Evolutionary conservation across 2,113 vertebrate species (phyloP).

Genomic region (Holacanthus passer): DNA sequence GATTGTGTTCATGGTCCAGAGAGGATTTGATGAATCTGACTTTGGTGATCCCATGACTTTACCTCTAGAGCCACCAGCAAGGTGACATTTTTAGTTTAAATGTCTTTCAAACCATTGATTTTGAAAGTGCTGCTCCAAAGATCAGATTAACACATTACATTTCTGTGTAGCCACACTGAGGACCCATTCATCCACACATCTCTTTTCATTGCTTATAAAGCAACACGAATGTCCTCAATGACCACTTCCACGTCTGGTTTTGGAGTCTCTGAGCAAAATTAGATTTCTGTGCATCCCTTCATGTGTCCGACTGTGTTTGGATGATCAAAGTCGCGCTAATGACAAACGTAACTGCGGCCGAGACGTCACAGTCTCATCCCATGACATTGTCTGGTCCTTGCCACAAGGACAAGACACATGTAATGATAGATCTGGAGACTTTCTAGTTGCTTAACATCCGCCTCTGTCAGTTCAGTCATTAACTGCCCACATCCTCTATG

Average conservation of each 20-base stretch:
- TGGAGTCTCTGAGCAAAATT: conserved; percentile 19
- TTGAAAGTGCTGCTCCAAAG: background rate
- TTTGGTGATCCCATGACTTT: no score
- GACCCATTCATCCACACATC: no score
- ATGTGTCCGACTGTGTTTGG: conserved; percentile 29
- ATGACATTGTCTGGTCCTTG: conserved; percentile 62
- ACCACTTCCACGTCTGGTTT: background rate
- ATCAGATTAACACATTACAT: background rate
- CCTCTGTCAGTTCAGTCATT: background rate
- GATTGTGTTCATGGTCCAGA: background rate
- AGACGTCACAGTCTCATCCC: conserved; percentile 46
- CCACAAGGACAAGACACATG: conserved; percentile 47
- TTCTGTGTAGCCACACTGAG: background rate
- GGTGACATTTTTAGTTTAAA: background rate
- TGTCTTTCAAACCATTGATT: background rate
- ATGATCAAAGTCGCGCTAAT: conserved; percentile 61
- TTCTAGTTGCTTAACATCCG: background rate
- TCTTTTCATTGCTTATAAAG: background rate
- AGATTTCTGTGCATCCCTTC: conserved; percentile 28
- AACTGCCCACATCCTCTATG: background rate
- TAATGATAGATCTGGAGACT: conserved; percentile 32
- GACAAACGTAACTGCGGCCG: conserved; percentile 36
- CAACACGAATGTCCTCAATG: background rate
- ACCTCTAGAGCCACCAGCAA: background rate
- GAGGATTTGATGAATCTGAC: background rate